A percentile compares a stretch with the other conserved stretches of the same genome.
Evolutionary conservation across 23 tunicate genomes (phyloP).

Genomic region (Phallusia fumigata): DNA sequence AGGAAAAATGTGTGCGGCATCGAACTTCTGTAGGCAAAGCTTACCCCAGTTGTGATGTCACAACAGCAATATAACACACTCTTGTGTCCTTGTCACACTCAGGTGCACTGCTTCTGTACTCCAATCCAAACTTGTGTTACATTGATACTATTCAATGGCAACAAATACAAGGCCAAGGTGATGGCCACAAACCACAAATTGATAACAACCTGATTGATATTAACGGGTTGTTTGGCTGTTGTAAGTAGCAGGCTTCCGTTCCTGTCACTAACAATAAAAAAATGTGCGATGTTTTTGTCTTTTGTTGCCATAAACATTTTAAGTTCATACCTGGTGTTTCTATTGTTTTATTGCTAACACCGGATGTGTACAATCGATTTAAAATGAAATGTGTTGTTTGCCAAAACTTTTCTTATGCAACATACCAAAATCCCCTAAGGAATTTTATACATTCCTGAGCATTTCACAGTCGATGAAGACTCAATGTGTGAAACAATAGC

Average conservation of each 20-base stretch:
- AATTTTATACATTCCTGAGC: too few relatives aligned
- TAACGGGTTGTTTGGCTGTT: neutral
- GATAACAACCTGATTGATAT: neutral
- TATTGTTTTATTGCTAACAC: neutral
- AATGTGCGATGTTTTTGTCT: neutral
- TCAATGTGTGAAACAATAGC: too few relatives aligned
- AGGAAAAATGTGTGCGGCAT: too few relatives aligned
- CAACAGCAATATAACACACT: neutral
- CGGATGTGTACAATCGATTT: neutral
- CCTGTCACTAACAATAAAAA: neutral
- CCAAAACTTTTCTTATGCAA: neutral
- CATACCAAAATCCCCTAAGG: neutral
- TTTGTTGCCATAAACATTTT: neutral
- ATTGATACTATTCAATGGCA: slow-evolving; percentile 21
- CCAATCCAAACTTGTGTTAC: slow-evolving; percentile 16
- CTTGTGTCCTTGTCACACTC: neutral
- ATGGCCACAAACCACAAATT: neutral
- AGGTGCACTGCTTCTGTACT: neutral
- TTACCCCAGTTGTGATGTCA: too few relatives aligned
- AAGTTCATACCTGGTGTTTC: neutral
- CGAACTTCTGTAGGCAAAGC: too few relatives aligned
- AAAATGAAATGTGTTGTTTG: neutral
- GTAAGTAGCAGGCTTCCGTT: neutral
- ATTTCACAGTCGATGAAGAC: too few relatives aligned
- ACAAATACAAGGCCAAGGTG: neutral